A percentile compares a stretch with the other conserved stretches of the same genome.
These are phyloP conservation scores for Limnephilus rhombicus DNA, from an alignment of 2,888 invertebrate species.

Conservation along the genomic window DNA sequence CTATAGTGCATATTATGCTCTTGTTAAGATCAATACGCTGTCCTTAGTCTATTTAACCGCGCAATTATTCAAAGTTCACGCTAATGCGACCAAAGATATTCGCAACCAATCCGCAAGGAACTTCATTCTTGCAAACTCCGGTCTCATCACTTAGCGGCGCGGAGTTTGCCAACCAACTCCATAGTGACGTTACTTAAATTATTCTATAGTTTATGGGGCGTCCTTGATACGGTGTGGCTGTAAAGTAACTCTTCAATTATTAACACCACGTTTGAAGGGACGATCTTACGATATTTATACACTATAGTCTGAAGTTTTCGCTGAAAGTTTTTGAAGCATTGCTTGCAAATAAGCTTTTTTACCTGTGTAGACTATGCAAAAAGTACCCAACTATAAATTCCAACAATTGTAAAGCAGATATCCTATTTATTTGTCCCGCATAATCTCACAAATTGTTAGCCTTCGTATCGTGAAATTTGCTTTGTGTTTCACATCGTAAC, in stretches of 20 bases:
- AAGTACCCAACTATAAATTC: neutral
- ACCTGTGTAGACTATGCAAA: neutral
- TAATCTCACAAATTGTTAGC: neutral
- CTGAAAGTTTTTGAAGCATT: neutral
- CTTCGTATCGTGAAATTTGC: neutral
- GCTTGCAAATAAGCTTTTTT: neutral
- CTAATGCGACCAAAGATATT: conserved; percentile 12
- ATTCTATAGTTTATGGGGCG: neutral
- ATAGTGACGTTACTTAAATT: neutral
- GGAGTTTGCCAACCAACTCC: neutral
- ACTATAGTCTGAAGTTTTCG: neutral
- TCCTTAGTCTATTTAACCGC: neutral
- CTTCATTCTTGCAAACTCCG: conserved; percentile 20
- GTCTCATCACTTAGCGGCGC: conserved; percentile 36
- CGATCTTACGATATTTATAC: neutral
- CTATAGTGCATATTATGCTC: neutral
- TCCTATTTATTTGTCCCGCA: too few relatives aligned
- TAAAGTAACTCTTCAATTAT: neutral
- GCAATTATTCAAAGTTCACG: neutral
- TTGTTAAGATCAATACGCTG: neutral
- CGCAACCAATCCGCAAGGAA: conserved; percentile 33
- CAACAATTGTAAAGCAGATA: neutral
- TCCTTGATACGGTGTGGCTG: neutral
- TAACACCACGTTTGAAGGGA: neutral
- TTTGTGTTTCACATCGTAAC: neutral